Percentiles rank a stretch among this genome's conserved stretches.
Conservation (phyloP, 2,113 vertebrate genomes). For the Alethe castanea region DNA sequence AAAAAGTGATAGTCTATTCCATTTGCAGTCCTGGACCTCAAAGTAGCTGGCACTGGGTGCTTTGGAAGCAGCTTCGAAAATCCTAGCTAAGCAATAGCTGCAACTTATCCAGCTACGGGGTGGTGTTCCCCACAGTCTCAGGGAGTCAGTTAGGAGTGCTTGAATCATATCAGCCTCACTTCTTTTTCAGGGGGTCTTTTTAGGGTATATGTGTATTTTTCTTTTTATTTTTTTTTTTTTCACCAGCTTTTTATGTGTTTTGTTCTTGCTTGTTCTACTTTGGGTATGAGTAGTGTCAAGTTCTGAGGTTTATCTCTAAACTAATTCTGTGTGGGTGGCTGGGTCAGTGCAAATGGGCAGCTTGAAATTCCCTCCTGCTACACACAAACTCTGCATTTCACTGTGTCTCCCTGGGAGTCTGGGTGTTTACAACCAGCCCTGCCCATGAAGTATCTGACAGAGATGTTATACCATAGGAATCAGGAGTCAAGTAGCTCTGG, state of each 20-base stretch:
- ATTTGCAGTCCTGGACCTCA: not conserved
- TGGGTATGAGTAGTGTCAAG: not conserved
- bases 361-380: not conserved
- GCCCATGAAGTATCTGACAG: not conserved
- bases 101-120: not conserved
- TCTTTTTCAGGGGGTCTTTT: not conserved
- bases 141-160: not conserved
- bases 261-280: not conserved
- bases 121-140: not conserved
- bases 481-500: not conserved
- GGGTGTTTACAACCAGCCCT: not conserved
- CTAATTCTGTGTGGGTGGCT: rapidly evolving
- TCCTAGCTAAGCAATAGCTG: not conserved
- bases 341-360: not conserved
- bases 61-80: not conserved
- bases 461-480: not conserved
- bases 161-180: not conserved
- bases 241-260: not conserved
- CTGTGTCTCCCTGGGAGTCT: not conserved
- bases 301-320: not conserved
- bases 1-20: not conserved
- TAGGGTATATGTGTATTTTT: not conserved
- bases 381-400: not conserved
- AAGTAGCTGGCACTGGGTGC: not conserved
- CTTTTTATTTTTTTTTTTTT: not conserved